A percentile compares a stretch with the other conserved stretches of the same genome.
Evolutionary conservation across 2,797 vertebrate species (phyloP).

Genomic region (Poeciliopsis infans): DNA sequence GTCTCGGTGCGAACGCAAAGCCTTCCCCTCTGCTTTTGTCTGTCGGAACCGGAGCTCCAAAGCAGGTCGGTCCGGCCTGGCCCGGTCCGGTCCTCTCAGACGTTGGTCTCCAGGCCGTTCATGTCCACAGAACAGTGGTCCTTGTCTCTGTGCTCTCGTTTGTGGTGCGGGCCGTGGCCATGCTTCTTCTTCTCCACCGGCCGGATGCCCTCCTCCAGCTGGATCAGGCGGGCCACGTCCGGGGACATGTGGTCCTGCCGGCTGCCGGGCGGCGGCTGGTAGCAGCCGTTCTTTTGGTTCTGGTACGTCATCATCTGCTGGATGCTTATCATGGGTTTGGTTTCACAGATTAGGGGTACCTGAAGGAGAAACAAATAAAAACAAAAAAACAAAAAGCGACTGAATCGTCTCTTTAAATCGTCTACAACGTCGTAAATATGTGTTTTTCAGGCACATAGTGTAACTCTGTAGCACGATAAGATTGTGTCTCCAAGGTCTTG

Average conservation of each 20-base stretch:
- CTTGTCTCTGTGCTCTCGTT: slow-evolving; percentile 83
- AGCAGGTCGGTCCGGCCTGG: too few species aligned
- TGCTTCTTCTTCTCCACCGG: slow-evolving; percentile 77
- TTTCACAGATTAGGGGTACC: slow-evolving; percentile 91
- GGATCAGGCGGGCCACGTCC: slow-evolving; percentile 88
- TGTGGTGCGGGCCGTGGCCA: slow-evolving; percentile 73
- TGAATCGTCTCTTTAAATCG: neutral
- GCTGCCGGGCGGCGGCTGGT: slow-evolving; percentile 78
- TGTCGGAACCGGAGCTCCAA: slow-evolving; percentile 3
- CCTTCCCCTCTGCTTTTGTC: slow-evolving; percentile 12
- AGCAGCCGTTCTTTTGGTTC: slow-evolving; percentile 92
- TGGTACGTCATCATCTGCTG: slow-evolving; percentile 92
- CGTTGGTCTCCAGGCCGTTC: slow-evolving; percentile 95
- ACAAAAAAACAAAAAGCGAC: neutral
- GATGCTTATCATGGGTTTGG: slow-evolving; percentile 91
- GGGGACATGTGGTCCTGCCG: slow-evolving; percentile 75
- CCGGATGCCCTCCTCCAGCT: slow-evolving; percentile 89
- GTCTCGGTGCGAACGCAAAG: slow-evolving; percentile 7
- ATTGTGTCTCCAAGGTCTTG: neutral
- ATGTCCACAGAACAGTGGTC: slow-evolving; percentile 96
- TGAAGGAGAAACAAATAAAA: slow-evolving; percentile 44
- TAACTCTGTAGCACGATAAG: too few species aligned
- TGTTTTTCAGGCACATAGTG: too few species aligned
- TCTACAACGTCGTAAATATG: neutral
- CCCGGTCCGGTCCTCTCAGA: slow-evolving; percentile 72